These are phyloP conservation scores for Tympanoctomys barrerae DNA, from an alignment of 2,797 vertebrate species.

Conservation along the genomic window DNA sequence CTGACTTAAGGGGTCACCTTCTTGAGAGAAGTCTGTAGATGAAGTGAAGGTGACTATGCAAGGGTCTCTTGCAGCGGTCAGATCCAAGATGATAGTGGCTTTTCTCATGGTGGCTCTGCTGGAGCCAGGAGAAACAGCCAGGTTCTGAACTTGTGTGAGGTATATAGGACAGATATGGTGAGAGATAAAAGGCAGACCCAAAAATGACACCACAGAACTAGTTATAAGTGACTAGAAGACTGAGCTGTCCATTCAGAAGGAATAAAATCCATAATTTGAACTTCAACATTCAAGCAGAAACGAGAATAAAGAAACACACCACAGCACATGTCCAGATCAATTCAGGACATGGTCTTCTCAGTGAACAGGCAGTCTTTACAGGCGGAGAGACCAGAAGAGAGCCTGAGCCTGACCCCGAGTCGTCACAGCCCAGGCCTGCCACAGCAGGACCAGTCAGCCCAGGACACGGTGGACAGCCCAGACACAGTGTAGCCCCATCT, in stretches of 20 bases:
- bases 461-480: fast-evolving
- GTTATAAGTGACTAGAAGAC: not conserved
- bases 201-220: fast-evolving
- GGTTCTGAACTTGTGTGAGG: not conserved
- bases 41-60: not conserved
- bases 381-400: too few relatives aligned
- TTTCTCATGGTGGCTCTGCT: not conserved
- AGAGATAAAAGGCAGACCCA: not conserved
- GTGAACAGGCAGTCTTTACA: fast-evolving
- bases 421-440: fast-evolving
- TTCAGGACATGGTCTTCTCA: not conserved
- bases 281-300: not conserved
- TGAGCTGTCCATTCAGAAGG: fast-evolving
- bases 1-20: fast-evolving
- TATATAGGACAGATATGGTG: not conserved
- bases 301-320: not conserved
- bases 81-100: not conserved
- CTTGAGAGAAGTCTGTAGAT: not conserved
- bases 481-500: not conserved
- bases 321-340: fast-evolving
- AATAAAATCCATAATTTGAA: not conserved
- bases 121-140: not conserved
- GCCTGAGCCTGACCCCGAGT: not conserved
- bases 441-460: not conserved
- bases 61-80: too few relatives aligned